These are phyloP conservation scores for Venustaconcha ellipsiformis DNA, from an alignment of 1,140 invertebrate species.

Conservation along the genomic window DNA sequence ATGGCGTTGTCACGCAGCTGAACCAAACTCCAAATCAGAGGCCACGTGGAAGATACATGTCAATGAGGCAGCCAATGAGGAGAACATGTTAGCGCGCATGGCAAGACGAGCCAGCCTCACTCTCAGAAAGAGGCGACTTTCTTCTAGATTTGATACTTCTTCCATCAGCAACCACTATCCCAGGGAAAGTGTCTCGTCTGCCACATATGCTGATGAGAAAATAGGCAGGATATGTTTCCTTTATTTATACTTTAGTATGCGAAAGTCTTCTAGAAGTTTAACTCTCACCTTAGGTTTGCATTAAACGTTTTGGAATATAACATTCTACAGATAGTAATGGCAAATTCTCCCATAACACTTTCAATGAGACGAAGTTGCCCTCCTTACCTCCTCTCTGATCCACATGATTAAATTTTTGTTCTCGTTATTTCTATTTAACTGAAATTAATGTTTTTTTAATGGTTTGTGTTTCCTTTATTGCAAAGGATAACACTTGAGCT, in stretches of 20 bases:
- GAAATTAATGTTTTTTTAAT: too few species aligned
- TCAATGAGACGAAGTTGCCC: too few species aligned
- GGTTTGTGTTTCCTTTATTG: too few species aligned
- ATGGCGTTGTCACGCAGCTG: slow-evolving; percentile 91
- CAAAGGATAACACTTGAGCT: too few species aligned
- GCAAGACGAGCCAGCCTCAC: slow-evolving; percentile 56
- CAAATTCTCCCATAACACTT: too few species aligned
- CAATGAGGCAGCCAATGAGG: slow-evolving; percentile 53
- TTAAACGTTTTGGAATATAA: too few species aligned
- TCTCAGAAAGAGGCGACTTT: slow-evolving; percentile 49
- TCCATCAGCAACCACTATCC: slow-evolving; percentile 38
- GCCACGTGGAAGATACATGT: slow-evolving; percentile 69
- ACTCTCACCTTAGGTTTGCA: too few species aligned
- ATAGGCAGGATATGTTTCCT: slow-evolving; percentile 29
- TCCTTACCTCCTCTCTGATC: too few species aligned
- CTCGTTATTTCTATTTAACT: too few species aligned
- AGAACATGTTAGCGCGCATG: slow-evolving; percentile 47
- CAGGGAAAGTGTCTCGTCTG: slow-evolving; percentile 43
- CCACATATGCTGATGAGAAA: slow-evolving; percentile 37
- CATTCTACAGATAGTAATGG: too few species aligned
- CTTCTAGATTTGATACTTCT: slow-evolving; percentile 37
- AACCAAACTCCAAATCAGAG: slow-evolving; percentile 58
- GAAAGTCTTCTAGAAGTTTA: too few species aligned
- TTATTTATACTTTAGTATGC: neutral
- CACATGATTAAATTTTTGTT: too few species aligned